Base-by-base conservation (phyloP, 2,113 vertebrate species). In the Pimephales promelas region DNA sequence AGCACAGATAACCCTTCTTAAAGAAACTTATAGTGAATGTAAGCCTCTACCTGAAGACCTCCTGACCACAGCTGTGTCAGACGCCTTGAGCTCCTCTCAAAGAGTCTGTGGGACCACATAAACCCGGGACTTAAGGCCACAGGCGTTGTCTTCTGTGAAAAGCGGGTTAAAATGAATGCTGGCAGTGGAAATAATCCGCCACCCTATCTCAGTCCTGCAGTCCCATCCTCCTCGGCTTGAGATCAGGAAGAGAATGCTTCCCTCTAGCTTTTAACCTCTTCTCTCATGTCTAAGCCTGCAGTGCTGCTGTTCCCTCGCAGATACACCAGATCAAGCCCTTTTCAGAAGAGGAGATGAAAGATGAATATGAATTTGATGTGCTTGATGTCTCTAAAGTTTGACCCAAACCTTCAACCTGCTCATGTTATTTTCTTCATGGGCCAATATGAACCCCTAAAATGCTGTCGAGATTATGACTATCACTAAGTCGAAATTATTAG, bases 231-330 rank as follows among this genome's bases (percentile, higher is more conserved):
- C 31, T 52, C 56, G 76, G 52, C 47, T 62, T 57, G 76, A 75
- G 68, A 66, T 66, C 81, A 52, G 71, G 45, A n/a, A n/a, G 52
- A 2, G 20, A 13, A 61, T 22, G 1, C 34, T 72, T 47, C 24
- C 54, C 64, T 54, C 5, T 24, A 78, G 77, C 77, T 36, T 22
- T n/a, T 71, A 43, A 28, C 54, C 66, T 79, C 71, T 45, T 54
- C 47, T 66, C 76, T 84, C 31, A 79, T 82, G 14, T 73, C 73
- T 34, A 73, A 86, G 34, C 45, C 54, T 84, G 68, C 40, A 72
- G 56, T 18, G 59, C 61, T 74, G 59, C 62, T 59, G 40, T 75
- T 56, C 24, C 26, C 49, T 78, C 52, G 4, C 70, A 49, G 78
- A 79, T 66, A 66, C 78, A 31, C 26, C 28, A 59, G 8, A 26